These are phyloP conservation scores for Gymnobelideus leadbeateri DNA, from an alignment of 2,113 vertebrate species.

Conservation along the genomic window DNA sequence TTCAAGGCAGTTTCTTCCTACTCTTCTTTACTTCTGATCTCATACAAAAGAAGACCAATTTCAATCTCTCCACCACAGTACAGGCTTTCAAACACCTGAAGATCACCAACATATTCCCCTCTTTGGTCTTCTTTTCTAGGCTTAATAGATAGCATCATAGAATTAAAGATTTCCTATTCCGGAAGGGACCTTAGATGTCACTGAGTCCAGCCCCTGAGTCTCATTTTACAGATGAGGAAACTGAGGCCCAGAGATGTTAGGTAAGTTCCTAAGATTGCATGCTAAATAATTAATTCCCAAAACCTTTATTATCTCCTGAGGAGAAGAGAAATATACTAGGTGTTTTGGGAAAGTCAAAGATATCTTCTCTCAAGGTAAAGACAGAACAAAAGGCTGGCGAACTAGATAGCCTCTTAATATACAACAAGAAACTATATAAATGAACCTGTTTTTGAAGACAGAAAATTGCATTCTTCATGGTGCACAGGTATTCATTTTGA, in stretches of 20 bases:
- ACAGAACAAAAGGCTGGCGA: background rate
- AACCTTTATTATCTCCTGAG: background rate
- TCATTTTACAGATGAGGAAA: background rate
- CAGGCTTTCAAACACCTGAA: too few species aligned
- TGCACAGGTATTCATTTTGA: background rate
- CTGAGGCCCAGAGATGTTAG: slow-evolving; percentile 9
- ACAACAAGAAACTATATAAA: background rate
- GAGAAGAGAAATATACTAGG: background rate
- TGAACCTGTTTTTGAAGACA: background rate
- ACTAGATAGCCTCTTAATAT: background rate
- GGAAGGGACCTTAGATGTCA: background rate
- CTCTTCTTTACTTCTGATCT: background rate
- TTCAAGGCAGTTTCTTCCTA: background rate
- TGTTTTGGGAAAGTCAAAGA: background rate
- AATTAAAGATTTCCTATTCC: background rate
- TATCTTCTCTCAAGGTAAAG: background rate
- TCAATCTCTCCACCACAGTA: background rate
- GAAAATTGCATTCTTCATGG: background rate
- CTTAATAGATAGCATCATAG: background rate
- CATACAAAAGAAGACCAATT: background rate
- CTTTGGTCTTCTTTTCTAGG: background rate
- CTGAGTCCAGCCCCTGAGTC: background rate
- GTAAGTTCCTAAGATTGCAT: background rate
- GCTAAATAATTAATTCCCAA: background rate
- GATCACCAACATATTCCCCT: too few species aligned